Conservation (phyloP, 2,888 invertebrate species). For the Chrysolina haemoptera region DNA sequence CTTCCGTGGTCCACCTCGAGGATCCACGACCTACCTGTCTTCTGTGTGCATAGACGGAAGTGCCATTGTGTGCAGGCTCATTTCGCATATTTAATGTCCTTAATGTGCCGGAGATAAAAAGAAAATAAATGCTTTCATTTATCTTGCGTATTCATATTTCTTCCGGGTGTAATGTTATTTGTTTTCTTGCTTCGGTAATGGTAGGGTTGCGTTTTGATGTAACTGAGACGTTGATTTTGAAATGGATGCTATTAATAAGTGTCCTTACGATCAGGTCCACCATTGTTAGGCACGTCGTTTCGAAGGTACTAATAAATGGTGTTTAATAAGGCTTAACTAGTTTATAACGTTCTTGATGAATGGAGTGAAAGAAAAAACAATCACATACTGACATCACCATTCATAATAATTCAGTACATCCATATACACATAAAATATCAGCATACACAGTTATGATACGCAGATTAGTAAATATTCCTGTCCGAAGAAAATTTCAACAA, state of each 20-base stretch:
- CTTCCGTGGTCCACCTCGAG: conserved; percentile 20
- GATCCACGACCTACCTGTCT: conserved; percentile 46
- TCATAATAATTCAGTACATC: too few species aligned
- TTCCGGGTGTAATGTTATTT: conserved; percentile 46
- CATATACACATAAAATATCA: too few species aligned
- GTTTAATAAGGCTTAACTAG: conserved; percentile 15
- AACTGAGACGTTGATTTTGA: conserved; percentile 37
- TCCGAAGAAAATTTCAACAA: too few species aligned
- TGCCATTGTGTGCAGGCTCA: conserved; percentile 37
- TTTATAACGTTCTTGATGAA: not conserved
- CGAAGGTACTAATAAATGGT: conserved; percentile 1
- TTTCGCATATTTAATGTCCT: conserved; percentile 45
- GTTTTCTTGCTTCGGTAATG: conserved; percentile 42
- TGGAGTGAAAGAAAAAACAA: not conserved
- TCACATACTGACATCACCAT: too few species aligned
- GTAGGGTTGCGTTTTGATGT: conserved; percentile 26
- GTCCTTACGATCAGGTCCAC: conserved; percentile 29
- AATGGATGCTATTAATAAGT: conserved; percentile 33
- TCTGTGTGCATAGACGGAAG: conserved; percentile 38
- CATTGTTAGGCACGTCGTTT: conserved; percentile 8
- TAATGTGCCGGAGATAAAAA: conserved; percentile 32
- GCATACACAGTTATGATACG: too few species aligned
- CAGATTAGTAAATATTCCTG: too few species aligned
- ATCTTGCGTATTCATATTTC: conserved; percentile 48
- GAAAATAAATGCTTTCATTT: conserved; percentile 55